Base-by-base conservation (phyloP, 92 coral and sea anemone species). In the Actinernus sp. region DNA sequence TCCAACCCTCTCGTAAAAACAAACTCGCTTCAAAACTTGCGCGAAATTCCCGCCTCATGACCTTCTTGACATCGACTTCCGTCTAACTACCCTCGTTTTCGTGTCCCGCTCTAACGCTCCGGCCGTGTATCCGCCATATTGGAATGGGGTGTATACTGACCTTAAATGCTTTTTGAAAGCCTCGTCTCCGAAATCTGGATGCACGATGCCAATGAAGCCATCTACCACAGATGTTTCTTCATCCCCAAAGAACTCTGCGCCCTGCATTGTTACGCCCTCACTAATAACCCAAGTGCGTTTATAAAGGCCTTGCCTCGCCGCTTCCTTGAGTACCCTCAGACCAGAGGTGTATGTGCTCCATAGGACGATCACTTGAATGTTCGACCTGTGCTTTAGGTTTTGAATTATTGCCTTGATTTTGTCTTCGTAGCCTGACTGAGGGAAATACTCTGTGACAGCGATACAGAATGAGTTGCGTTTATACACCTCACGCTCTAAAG, bases 391-490 rank as follows among this genome's bases (percentile, higher is more conserved):
- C 46, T 43, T 44, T 19, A 62, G 57, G 20, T 40, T 62, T 0
- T 9, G 3, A 4, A 62, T 24, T 23, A 29, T 62, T 38, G 38
- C 10, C 2, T 28, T 23, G 19, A 62, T 13, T 21, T 62, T 41
- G 21, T 44, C 43, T 31, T 41, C 51, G 38, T 62, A 13, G 5
- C 57, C 70, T 3, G 57, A 44, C 1, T 20, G 22, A 18, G 70
- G 32, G 43, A 43, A 11, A 21, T 40, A 62, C 31, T 62, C 70
- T 22, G 70, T 25, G n/a, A 62, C 12, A 12, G 79, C 79, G 49
- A 72, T 31, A 44, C 79, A 72, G 52, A 72, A 72, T 11, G 71
- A 58, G 3, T 25, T 36, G 6, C 79, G 58, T 0, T 29, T 46
- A 39, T 18, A 49, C 0, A 70, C 7, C n/a, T 72, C 79, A 10